A percentile compares a stretch with the other conserved stretches of the same genome.
These are phyloP conservation scores for Apodemia mormo DNA, from an alignment of 2,888 invertebrate species.

Conservation along the genomic window DNA sequence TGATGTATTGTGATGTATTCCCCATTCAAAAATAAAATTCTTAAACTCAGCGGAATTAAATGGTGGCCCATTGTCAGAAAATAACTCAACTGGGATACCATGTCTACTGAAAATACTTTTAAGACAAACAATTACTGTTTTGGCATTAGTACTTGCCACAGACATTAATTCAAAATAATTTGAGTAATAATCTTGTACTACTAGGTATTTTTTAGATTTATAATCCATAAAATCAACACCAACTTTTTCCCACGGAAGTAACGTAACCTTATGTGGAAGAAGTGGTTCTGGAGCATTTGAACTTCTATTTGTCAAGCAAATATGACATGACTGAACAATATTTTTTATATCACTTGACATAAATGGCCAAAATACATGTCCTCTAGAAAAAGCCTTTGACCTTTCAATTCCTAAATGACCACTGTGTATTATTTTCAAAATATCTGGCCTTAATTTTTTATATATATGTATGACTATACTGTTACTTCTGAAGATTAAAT, in stretches of 20 bases:
- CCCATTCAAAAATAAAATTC: conserved; percentile 27
- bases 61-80: conserved; percentile 38
- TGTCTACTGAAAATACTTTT: conserved; percentile 27
- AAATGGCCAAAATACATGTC: conserved; percentile 36
- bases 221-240: conserved; percentile 37
- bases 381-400: conserved; percentile 37
- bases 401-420: conserved; percentile 37
- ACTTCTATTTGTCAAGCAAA: conserved; percentile 30
- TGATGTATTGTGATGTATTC: conserved; percentile 31
- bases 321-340: conserved; percentile 26
- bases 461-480: too few species aligned
- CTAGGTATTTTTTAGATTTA: conserved; percentile 33
- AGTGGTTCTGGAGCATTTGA: conserved; percentile 33
- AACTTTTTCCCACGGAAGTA: conserved; percentile 35
- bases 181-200: conserved; percentile 38
- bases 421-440: too few species aligned
- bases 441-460: too few species aligned
- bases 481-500: too few species aligned
- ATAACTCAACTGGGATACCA: conserved; percentile 35
- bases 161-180: conserved; percentile 37
- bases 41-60: conserved; percentile 36
- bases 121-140: conserved; percentile 18
- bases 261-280: conserved; percentile 19
- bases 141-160: conserved; percentile 23
- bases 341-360: conserved; percentile 34